Conservation (phyloP, 1,140 invertebrate genomes). For the Sesamia nonagrioides region DNA sequence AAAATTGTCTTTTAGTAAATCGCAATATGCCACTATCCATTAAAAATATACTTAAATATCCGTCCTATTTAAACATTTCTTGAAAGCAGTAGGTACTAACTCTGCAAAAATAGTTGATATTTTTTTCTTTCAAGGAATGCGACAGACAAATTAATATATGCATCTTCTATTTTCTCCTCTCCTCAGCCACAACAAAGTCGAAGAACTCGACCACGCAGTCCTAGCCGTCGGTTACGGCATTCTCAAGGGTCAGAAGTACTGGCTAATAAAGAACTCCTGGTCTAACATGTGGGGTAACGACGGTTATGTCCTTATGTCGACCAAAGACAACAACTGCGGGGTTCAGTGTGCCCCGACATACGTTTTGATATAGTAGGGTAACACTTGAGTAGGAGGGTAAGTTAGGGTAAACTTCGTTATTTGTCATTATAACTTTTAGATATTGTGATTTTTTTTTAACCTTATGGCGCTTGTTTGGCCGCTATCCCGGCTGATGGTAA, state of each 20-base stretch:
- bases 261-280: constrained; percentile 98
- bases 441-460: too few relatives aligned
- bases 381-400: not conserved
- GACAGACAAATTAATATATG: too few relatives aligned
- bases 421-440: constrained; percentile 3
- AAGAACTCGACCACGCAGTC: constrained; percentile 96
- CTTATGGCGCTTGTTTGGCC: too few relatives aligned
- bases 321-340: constrained; percentile 96
- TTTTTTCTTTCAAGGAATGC: too few relatives aligned
- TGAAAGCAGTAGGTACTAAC: too few relatives aligned
- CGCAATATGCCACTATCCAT: too few relatives aligned
- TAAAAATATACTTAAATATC: too few relatives aligned
- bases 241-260: constrained; percentile 94
- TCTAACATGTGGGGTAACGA: constrained; percentile 98
- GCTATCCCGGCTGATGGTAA: too few relatives aligned
- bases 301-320: constrained; percentile 96
- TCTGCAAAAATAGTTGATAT: too few relatives aligned
- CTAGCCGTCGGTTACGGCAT: constrained; percentile 96
- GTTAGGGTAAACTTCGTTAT: not conserved
- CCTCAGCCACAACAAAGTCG: constrained; percentile 90
- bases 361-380: constrained; percentile 86
- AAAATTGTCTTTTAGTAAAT: too few relatives aligned
- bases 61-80: too few relatives aligned
- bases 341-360: constrained; percentile 96
- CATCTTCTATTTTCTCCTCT: too few relatives aligned